Conservation (phyloP, 2,888 invertebrate species). For the Microchrysa polita region DNA sequence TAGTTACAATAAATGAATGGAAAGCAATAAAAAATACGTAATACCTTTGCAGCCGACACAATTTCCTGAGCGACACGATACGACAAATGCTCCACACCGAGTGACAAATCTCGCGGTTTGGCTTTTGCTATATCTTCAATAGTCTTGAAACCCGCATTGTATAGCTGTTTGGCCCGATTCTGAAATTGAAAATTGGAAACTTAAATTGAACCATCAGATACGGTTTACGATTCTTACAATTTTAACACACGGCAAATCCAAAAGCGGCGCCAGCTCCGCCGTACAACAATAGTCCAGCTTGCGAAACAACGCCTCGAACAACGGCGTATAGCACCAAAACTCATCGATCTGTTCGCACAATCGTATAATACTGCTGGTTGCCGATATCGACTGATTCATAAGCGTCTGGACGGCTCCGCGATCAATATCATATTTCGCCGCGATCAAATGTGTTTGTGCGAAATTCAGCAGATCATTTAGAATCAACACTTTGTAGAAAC, state of each 20-base stretch:
- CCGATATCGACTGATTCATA: constrained; percentile 75
- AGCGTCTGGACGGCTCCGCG: constrained; percentile 85
- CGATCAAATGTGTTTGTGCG: constrained; percentile 72
- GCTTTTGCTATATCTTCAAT: constrained; percentile 81
- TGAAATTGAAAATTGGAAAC: constrained; percentile 64
- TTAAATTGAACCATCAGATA: background rate
- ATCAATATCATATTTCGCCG: constrained; percentile 76
- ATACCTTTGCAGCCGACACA: constrained; percentile 83
- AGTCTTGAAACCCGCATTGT: constrained; percentile 82
- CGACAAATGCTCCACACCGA: constrained; percentile 76
- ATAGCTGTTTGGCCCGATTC: constrained; percentile 83
- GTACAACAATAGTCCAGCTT: constrained; percentile 84
- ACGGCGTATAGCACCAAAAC: constrained; percentile 83
- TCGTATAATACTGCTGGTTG: constrained; percentile 79
- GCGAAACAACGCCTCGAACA: constrained; percentile 78
- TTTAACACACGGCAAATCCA: constrained; percentile 90
- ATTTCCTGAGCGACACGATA: constrained; percentile 80
- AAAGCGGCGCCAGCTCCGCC: constrained; percentile 79
- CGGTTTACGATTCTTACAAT: too few species aligned
- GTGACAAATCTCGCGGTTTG: constrained; percentile 70
- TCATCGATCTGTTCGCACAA: constrained; percentile 83
- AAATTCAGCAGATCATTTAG: constrained; percentile 81
- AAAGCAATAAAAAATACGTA: too few species aligned
- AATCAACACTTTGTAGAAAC: constrained; percentile 89
- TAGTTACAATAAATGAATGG: too few species aligned